Evolutionary conservation across 2,113 vertebrate species (phyloP), one percentile per base, ranked within the genome.

Genomic region (Jacana jacana): DNA sequence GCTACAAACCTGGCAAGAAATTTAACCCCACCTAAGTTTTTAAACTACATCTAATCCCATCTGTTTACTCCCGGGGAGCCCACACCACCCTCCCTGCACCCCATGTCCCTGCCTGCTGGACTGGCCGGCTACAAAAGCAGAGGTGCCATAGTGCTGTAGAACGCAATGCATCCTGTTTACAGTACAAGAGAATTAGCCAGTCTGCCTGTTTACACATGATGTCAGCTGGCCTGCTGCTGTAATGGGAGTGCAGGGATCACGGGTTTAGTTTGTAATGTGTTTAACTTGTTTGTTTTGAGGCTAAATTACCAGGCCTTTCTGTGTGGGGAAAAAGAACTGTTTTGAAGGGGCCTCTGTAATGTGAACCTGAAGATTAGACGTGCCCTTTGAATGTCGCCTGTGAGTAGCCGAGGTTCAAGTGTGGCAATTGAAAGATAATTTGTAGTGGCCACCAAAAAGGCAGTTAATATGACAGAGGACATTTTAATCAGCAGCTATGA

Each of bases 201-300:
- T 54, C 49, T 28, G 65, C 49, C 31, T 70, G 64, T 85, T 81
- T 60, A 63, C 2, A 4, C 39, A 13, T 14, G 69, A 16, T 8
- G 60, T 72, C 72, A 42, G 75, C 49, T 48, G 57, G 63, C n/a
- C 78, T 68, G 49, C 86, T 81, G 86, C 92, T 91, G 52, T 63
- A 77, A 60, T 17, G 60, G 79, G 58, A 88, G 69, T 49, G 83
- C 86, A 88, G 70, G 79, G 91, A 79, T 37, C 51, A 19, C 27
- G 82, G 46, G 23, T 82, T 95, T 73, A 83, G 70, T 85, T 66
- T 92, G 88, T 75, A 78, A 90, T 80, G 91, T 77, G 30, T 79
- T 93, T 91, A 91, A 79, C 78, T 78, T 88, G 77, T 88, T 96
- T 95, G 88, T 92, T 93, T 95, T 85, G 82, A 92, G 70, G 66